Evolutionary conservation across 2,113 vertebrate species (phyloP), one percentile per base, ranked within the genome.

Genomic region (Meriones unguiculatus): DNA sequence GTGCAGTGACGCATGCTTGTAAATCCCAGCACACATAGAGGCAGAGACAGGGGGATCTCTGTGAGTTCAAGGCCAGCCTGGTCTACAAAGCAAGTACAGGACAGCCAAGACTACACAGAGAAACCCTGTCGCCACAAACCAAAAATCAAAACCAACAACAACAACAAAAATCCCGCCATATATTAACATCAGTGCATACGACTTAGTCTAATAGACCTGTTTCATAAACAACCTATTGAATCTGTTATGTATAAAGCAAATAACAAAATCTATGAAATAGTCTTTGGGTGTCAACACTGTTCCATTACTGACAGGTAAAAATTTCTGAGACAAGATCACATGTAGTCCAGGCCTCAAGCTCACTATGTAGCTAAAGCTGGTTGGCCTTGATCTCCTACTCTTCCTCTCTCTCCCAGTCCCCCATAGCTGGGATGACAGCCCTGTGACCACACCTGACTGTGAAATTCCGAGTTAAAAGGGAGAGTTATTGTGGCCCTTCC

Each of bases 241-340:
- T 69, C 14, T 77, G 65, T 62, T 78, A 67, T 46, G 11, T 15
- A 87, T 65, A 67, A 73, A 52, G 88, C n/a, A 65, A 62, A 38
- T 62, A 64, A 73, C 15, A 91, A 14, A 92, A 50, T 22, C 52
- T 17, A 70, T 59, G 10, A 96, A 69, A 77, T n/a, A 80, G 20
- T 59, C 28, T 96, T 88, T 75, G 81, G 81, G 2, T 92, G 5
- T 35, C 80, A 96, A 89, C 57, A 17, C 84, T 93, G 50, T 64
- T 90, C 35, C 2, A 65, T 57, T 65, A 72, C 65, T 67, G 78
- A 81, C 86, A 87, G 13, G 25, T 62, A 65, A 12, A 91, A 2
- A 17, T 82, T 38, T n/a, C 54, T 82, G 54, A 54, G 30, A 54
- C 17, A 54, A 25, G 5, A 38, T 25, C 54, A 24, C 54, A 57